Evolutionary conservation across 2,888 invertebrate species (phyloP).

Genomic region (Eupithecia subfuscata): DNA sequence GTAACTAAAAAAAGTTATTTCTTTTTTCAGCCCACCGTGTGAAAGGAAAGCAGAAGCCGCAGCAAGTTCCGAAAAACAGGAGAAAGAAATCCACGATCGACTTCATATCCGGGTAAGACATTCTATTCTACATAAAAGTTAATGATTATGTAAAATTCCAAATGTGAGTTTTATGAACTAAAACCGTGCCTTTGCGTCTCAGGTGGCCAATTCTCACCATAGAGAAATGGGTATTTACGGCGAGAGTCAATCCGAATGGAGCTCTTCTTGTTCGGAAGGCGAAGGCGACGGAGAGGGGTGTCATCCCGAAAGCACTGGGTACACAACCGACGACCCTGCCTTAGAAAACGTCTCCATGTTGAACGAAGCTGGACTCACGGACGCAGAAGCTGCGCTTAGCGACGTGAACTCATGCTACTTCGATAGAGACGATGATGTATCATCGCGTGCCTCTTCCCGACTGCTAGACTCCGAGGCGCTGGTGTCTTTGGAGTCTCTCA

Average conservation of each 20-base stretch:
- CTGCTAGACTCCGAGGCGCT: conserved; percentile 91
- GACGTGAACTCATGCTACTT: conserved; percentile 94
- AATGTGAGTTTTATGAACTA: not conserved
- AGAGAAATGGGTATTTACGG: conserved; percentile 79
- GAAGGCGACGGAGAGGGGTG: conserved; percentile 78
- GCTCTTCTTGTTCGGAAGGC: conserved; percentile 84
- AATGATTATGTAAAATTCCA: not conserved
- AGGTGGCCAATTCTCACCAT: conserved; percentile 73
- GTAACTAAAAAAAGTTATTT: conserved; percentile 9
- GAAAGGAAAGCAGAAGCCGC: conserved; percentile 64
- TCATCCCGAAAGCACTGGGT: conserved; percentile 89
- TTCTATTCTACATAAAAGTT: not conserved
- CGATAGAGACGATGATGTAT: conserved; percentile 89
- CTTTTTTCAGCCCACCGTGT: conserved; percentile 57
- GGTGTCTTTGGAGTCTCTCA: conserved; percentile 90
- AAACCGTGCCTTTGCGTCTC: not conserved
- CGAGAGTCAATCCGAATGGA: conserved; percentile 93
- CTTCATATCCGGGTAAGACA: conserved; percentile 71
- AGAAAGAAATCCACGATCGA: conserved; percentile 69
- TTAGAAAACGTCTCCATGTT: conserved; percentile 93
- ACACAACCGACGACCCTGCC: conserved; percentile 94
- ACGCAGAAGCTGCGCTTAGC: conserved; percentile 94
- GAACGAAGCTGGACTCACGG: conserved; percentile 93
- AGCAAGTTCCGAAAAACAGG: conserved; percentile 65
- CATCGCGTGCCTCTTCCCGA: conserved; percentile 92